Percentiles rank a stretch among this genome's conserved stretches.
Evolutionary conservation across 2,113 vertebrate species (phyloP).

Genomic region (Tachysurus fulvidraco): DNA sequence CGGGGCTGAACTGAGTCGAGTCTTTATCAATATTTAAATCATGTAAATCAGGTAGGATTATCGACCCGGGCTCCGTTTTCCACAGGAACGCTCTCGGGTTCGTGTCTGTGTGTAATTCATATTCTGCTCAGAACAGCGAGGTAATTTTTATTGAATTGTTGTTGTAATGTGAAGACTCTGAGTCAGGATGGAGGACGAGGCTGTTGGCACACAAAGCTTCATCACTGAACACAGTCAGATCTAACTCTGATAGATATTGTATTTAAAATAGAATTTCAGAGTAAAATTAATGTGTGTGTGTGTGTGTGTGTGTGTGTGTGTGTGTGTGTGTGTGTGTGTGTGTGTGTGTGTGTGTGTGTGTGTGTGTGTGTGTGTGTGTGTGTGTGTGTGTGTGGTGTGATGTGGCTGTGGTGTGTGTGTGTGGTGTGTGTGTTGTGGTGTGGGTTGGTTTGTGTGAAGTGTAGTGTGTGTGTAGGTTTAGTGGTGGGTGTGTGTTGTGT

Average conservation of each 20-base stretch:
- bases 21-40: slow-evolving; percentile 55
- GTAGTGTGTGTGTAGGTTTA: too few relatives aligned
- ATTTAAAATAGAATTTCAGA: background rate
- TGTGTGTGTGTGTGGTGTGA: too few relatives aligned
- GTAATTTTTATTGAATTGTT: slow-evolving; percentile 78
- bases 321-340: background rate
- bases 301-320: background rate
- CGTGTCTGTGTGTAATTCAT: slow-evolving; percentile 60
- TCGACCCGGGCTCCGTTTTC: slow-evolving; percentile 44
- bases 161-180: slow-evolving; percentile 75
- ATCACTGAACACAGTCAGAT: too few relatives aligned
- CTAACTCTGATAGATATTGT: background rate
- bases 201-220: slow-evolving; percentile 26
- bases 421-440: too few relatives aligned
- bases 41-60: slow-evolving; percentile 44
- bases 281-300: background rate
- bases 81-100: slow-evolving; percentile 67
- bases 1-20: slow-evolving; percentile 6
- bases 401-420: too few relatives aligned
- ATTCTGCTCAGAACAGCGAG: slow-evolving; percentile 62
- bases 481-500: too few relatives aligned
- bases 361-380: too few relatives aligned
- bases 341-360: too few relatives aligned
- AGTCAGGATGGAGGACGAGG: slow-evolving; percentile 42
- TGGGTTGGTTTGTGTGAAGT: too few relatives aligned